Conservation (phyloP, 2,113 vertebrate genomes). For the Menura novaehollandiae region DNA sequence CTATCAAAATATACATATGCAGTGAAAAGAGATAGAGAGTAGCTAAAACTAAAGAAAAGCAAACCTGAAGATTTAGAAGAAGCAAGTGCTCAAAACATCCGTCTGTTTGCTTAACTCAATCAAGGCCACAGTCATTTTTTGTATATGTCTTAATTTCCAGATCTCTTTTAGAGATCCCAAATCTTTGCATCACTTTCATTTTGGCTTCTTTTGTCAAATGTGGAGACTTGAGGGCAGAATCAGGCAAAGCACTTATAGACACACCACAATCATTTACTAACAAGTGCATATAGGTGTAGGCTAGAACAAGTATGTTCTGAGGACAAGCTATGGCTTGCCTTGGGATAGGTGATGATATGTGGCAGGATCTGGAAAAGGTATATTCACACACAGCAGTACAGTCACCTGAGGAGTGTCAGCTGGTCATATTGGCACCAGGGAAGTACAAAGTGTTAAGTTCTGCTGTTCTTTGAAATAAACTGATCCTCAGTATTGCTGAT, state of each 20-base stretch:
- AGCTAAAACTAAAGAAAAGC: background rate
- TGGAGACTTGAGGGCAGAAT: background rate
- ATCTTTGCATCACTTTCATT: background rate
- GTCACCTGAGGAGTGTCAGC: background rate
- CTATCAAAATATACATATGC: background rate
- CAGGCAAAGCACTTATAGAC: background rate
- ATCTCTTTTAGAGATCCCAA: background rate
- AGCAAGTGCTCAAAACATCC: background rate
- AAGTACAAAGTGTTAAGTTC: background rate
- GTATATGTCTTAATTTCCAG: background rate
- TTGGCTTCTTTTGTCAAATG: background rate
- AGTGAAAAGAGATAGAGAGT: background rate
- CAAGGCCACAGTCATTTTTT: background rate
- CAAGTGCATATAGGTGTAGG: background rate
- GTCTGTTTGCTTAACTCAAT: background rate
- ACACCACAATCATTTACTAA: background rate
- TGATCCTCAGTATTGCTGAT: background rate
- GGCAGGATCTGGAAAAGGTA: background rate
- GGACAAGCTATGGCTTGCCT: background rate
- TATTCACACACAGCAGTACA: background rate
- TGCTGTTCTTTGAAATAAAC: background rate
- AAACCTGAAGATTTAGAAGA: background rate
- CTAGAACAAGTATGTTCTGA: background rate
- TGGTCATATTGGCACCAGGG: background rate
- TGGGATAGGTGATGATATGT: background rate